Evolutionary conservation across 2,888 invertebrate species (phyloP).

Genomic region (Norana najaformis): DNA sequence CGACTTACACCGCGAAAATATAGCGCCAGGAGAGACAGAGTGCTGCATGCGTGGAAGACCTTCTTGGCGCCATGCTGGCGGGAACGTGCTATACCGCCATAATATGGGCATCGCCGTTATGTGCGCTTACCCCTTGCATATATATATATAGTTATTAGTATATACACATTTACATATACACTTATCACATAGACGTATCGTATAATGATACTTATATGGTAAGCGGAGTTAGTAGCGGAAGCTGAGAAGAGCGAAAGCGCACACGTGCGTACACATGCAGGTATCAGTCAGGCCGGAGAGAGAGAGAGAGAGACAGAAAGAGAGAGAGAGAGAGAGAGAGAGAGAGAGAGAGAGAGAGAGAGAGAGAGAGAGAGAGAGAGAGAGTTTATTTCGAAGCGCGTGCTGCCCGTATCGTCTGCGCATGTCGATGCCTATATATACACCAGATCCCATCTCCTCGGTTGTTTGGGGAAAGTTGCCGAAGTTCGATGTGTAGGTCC

Average conservation of each 20-base stretch:
- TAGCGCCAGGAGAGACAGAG: background rate
- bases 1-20: background rate
- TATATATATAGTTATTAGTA: background rate
- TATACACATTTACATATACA: too few relatives aligned
- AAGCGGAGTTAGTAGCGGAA: background rate
- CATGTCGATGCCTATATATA: background rate
- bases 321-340: background rate
- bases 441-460: background rate
- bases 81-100: background rate
- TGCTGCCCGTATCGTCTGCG: background rate
- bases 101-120: background rate
- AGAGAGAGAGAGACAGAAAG: background rate
- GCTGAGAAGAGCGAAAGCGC: background rate
- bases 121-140: background rate
- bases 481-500: background rate
- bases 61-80: background rate
- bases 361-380: background rate
- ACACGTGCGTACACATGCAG: background rate
- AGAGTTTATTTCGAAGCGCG: background rate
- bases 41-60: background rate
- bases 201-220: background rate
- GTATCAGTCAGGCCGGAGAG: background rate
- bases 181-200: background rate
- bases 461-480: background rate
- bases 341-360: background rate